Evolutionary conservation across 2,888 invertebrate species (phyloP), one percentile per base, ranked within the genome.

Genomic region (Adelognathus sp.): DNA sequence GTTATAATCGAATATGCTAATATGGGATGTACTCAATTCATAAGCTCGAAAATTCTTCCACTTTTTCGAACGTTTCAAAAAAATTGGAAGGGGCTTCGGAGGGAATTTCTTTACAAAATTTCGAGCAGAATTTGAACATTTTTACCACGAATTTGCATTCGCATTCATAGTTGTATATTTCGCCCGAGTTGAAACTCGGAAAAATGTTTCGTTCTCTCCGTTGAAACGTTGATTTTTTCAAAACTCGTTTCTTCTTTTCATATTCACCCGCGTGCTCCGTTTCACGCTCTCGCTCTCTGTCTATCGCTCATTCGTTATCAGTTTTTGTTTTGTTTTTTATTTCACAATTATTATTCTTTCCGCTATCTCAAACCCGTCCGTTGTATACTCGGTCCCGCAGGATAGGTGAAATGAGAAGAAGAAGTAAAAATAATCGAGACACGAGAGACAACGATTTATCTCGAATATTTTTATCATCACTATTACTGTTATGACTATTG

Each of bases 301-400:
- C 29, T 69, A 31, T 75, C 89, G 89, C 88, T 90, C 90, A 71
- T 61, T 64, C 80, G 79, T 66, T 75, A 41, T 77, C 73, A 61
- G 36, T 64, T 61, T 75, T 21, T 61, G 5, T 75, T 44, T 71
- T 64, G 63, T 21, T 66, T 69, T 76, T 9, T 33, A 9, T 36
- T 36, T 36, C n/a, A 18, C 9, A 18, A 50, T 56, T 66, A 64
- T 69, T 91, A 91, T 92, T 90, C 89, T 90, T 88, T 90, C 89
- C 82, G 82, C 89, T 88, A 86, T 71, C 71, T 66, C 60, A 11
- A 66, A 66, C 66, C 71, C 71, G 71, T 61, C 76, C 66, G 76
- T n/a, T n/a, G n/a, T n/a, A 60, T 41, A 71, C 14, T 52, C 60
- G 64, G 63, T 70, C 46, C 70, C 56, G 70, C 64, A 50, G 58